Evolutionary conservation across 2,888 invertebrate species (phyloP).

Genomic region (Platerodrilus igneus): DNA sequence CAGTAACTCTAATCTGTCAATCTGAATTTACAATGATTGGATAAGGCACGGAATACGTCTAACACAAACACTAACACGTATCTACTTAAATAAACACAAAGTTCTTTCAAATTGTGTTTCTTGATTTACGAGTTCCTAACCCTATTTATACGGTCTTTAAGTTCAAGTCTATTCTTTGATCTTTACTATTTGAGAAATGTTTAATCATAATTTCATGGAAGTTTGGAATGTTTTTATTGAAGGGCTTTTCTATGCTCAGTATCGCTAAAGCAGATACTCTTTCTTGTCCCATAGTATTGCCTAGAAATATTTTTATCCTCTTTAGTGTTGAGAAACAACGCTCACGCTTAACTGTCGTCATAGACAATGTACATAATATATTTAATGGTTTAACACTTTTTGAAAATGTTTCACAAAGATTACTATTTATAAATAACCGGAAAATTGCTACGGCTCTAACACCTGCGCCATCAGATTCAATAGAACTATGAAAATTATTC

Average conservation of each 20-base stretch:
- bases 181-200: constrained; percentile 5
- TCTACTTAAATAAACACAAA: too few relatives aligned
- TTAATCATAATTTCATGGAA: constrained; percentile 12
- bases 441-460: constrained; percentile 10
- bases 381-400: constrained; percentile 7
- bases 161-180: too few relatives aligned
- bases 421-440: constrained; percentile 12
- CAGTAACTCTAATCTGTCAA: too few relatives aligned
- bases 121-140: too few relatives aligned
- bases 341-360: too few relatives aligned
- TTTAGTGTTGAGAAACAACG: constrained; percentile 16
- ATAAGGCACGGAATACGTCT: too few relatives aligned
- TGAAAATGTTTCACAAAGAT: constrained; percentile 1
- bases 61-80: too few relatives aligned
- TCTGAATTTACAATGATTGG: not conserved
- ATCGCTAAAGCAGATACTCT: constrained; percentile 15
- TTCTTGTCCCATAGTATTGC: constrained; percentile 16
- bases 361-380: constrained; percentile 15
- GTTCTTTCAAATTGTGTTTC: too few relatives aligned
- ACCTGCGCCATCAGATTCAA: too few relatives aligned
- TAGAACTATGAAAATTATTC: constrained; percentile 12
- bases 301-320: constrained; percentile 16
- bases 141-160: too few relatives aligned
- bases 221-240: constrained; percentile 11
- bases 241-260: constrained; percentile 12